Base-by-base conservation (phyloP, 1,140 invertebrate species). In the Drosophila malerkotliana region DNA sequence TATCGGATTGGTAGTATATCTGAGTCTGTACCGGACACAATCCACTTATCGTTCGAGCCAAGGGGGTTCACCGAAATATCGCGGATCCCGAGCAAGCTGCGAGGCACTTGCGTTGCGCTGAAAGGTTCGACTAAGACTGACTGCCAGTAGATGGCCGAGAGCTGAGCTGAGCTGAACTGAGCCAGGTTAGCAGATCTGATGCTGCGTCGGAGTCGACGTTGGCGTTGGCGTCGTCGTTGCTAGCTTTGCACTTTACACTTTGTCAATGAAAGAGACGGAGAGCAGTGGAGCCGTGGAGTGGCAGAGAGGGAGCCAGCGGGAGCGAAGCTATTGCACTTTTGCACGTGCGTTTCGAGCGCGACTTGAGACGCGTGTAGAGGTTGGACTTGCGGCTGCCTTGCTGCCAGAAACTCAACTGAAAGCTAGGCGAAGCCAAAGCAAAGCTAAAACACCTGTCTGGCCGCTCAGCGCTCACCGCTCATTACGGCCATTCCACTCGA, bases 161-260 rank as follows among this genome's bases (percentile, higher is more conserved):
- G 80, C 49, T 45, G 10, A 44, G 15, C 62, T 60, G 66, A 84
- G 56, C 68, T 73, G 41, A 57, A 30, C 53, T 56, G 62, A 74
- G 76, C 71, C 54, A 18, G 24, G 52, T 21, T 21, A n/a, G 41
- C 21, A 24, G 47, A 32, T 47, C 15, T 62, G 49, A 57, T 53
- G 75, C 41, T 47, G 63, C 32, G 63, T 9, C 52, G 79, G 34
- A 12, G 34, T 45, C 51, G 58, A n/a, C 67, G 64, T 26, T 51
- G 52, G 12, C 73, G 56, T 49, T 48, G 52, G 49, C 72, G 59
- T 61, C 41, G 59, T 1, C 56, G 62, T 56, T 67, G 62, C 66
- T 69, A 47, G 49, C 66, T 88, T 88, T 85, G 84, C 78, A 85
- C 81, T 85, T 85, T 88, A 88, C 84, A 88, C 84, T 88, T 89